phyloP scores from a whole-genome alignment of 92 coral and sea anemone genomes.

The Palythoa caribaeorum region DNA sequence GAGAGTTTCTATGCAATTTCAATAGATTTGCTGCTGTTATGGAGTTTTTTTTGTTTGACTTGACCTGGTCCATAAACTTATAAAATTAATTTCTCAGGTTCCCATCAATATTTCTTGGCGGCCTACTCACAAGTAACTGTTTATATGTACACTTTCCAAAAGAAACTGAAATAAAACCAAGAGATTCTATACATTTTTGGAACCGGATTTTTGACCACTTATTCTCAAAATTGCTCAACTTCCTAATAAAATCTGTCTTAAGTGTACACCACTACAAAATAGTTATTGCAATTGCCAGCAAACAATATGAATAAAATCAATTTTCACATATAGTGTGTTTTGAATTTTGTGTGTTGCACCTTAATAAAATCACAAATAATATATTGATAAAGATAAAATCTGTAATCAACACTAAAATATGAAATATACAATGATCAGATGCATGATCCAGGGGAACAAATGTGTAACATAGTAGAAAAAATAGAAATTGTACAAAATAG shows the following conservation, averaged over 20 bases:
- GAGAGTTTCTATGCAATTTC: neutral
- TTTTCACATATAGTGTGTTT: constrained; percentile 16
- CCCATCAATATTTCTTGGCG: constrained; percentile 20
- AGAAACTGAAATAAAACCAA: constrained; percentile 31
- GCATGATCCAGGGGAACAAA: neutral
- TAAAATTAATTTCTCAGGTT: neutral
- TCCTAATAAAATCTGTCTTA: constrained; percentile 20
- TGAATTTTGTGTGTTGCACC: constrained; percentile 21
- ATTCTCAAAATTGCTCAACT: constrained; percentile 19
- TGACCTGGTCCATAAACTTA: constrained; percentile 1
- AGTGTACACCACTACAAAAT: constrained; percentile 19
- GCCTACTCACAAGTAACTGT: constrained; percentile 33
- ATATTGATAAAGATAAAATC: neutral
- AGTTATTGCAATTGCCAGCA: constrained; percentile 10
- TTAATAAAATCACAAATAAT: constrained; percentile 13
- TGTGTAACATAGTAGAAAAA: neutral
- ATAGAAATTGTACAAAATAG: neutral
- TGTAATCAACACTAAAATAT: constrained; percentile 20
- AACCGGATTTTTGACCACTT: constrained; percentile 24
- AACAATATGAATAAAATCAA: constrained; percentile 6
- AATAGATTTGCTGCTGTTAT: neutral
- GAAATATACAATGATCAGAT: constrained; percentile 5
- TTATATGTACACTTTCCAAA: constrained; percentile 31
- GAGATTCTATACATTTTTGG: constrained; percentile 29
- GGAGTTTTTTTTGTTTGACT: constrained; percentile 1